Evolutionary conservation across 2,888 invertebrate species (phyloP).

Genomic region (Netelia fuscicornis): DNA sequence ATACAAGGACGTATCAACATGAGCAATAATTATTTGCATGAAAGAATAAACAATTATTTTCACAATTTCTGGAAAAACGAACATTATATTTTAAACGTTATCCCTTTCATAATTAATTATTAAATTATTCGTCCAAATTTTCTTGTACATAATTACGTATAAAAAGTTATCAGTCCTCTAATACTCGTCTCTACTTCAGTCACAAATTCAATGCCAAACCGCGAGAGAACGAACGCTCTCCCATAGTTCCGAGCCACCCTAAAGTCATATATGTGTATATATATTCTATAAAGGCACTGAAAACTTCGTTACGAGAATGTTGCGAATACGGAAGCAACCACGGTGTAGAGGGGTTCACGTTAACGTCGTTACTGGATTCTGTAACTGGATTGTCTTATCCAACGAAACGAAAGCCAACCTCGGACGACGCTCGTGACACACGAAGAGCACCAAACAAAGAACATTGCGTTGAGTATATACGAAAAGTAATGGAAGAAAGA

Average conservation of each 20-base stretch:
- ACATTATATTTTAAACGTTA: no score
- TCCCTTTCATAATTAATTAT: no score
- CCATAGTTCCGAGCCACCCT: not conserved
- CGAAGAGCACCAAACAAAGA: slow-evolving; percentile 7
- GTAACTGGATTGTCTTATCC: slow-evolving; percentile 71
- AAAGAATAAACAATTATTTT: no score
- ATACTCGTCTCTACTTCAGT: not conserved
- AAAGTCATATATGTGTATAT: not conserved
- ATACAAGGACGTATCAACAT: no score
- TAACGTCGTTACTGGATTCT: slow-evolving; percentile 69
- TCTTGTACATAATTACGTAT: no score
- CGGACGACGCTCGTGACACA: slow-evolving; percentile 47
- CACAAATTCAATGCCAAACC: slow-evolving; percentile 39
- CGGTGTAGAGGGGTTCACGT: slow-evolving; percentile 35
- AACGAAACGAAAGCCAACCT: slow-evolving; percentile 69
- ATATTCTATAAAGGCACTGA: not conserved
- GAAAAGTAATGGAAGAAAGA: slow-evolving; percentile 46
- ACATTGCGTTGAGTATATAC: slow-evolving; percentile 38
- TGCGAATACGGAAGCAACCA: slow-evolving; percentile 63
- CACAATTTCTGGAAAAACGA: no score
- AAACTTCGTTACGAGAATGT: slow-evolving; percentile 67
- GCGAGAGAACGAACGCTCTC: not conserved
- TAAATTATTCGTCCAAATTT: no score
- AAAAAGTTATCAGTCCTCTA: not conserved
- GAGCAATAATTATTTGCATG: no score